These are phyloP conservation scores for Daphoenositta chrysoptera DNA, from an alignment of 2,113 vertebrate genomes.

Conservation along the genomic window DNA sequence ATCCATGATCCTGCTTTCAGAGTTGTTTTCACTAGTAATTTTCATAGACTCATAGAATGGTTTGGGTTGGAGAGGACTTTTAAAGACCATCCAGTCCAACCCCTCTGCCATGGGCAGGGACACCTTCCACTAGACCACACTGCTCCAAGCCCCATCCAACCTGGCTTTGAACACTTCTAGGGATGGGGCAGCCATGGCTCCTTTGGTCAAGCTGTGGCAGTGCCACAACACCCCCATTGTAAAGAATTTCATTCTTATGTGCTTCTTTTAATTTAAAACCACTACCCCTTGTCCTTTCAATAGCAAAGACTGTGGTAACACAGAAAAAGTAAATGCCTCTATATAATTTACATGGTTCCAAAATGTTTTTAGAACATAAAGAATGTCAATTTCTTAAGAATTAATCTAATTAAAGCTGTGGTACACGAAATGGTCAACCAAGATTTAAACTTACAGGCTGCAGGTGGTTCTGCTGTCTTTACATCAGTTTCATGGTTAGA, in stretches of 20 bases:
- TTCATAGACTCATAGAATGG: not conserved
- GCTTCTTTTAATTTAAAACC: not conserved
- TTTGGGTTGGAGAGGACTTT: not conserved
- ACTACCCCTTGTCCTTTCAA: not conserved
- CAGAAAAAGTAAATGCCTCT: not conserved
- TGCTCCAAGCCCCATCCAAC: not conserved
- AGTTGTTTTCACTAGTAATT: not conserved
- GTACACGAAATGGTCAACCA: not conserved
- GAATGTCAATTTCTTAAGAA: not conserved
- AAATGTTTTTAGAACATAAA: not conserved
- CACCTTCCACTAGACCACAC: rapidly evolving
- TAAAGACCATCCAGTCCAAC: not conserved
- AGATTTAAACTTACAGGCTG: not conserved
- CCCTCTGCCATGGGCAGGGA: not conserved
- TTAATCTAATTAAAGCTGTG: not conserved
- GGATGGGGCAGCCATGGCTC: not conserved
- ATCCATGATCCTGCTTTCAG: not conserved
- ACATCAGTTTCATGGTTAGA: not conserved
- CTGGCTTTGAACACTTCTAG: not conserved
- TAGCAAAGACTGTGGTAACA: not conserved
- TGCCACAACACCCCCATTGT: rapidly evolving
- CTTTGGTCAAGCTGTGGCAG: not conserved
- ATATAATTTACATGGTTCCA: not conserved
- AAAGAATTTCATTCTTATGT: not conserved
- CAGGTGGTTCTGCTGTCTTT: not conserved